Conservation (phyloP, 35 echinoderm and acorn worm species). For the Nesometra sesokonis region DNA sequence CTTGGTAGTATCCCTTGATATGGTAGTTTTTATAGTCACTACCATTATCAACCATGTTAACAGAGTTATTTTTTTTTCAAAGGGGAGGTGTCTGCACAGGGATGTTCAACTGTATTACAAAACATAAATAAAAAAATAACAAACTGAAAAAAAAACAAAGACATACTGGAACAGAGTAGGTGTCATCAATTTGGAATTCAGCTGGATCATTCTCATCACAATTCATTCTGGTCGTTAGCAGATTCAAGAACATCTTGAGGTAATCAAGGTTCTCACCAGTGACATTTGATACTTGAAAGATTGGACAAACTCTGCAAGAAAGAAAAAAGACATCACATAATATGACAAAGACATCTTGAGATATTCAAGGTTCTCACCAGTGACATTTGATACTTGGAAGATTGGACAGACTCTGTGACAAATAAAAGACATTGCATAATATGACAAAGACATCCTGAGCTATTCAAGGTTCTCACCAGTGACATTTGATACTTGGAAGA, state of each 20-base stretch:
- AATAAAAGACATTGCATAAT: no score
- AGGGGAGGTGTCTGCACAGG: no score
- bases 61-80: no score
- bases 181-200: conserved; percentile 99
- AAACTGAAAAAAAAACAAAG: not conserved
- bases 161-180: conserved; percentile 97
- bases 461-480: conserved; percentile 78
- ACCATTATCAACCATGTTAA: no score
- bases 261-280: conserved; percentile 81
- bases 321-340: conserved; percentile 12
- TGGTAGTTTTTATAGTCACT: no score
- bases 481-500: conserved; percentile 99
- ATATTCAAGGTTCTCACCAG: no score
- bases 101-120: no score
- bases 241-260: conserved; percentile 92
- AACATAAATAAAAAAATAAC: no score
- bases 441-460: conserved; percentile 84
- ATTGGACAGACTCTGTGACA: no score
- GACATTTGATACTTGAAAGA: conserved; percentile 98
- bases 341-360: not conserved
- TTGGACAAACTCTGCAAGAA: conserved; percentile 83
- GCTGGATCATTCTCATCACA: conserved; percentile 70
- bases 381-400: no score
- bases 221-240: conserved; percentile 73
- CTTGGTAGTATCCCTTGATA: no score